Conservation (phyloP, 2,888 invertebrate genomes). For the Gibbula magus region DNA sequence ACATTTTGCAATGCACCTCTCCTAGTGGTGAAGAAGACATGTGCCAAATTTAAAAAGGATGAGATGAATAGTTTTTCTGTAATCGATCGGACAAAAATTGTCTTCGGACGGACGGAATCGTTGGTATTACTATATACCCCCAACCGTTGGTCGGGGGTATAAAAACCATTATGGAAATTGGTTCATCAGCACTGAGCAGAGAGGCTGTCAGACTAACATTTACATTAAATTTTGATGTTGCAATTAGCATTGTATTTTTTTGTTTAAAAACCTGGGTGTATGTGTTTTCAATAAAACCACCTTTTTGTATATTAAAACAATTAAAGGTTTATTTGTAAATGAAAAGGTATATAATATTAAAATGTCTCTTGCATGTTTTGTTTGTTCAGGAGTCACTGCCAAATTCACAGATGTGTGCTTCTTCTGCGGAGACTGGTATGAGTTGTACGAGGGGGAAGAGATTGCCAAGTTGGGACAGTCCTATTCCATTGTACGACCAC, state of each 20-base stretch:
- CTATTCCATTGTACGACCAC: constrained; percentile 5
- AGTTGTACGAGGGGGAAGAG: background rate
- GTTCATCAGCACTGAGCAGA: background rate
- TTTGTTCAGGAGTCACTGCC: constrained; percentile 10
- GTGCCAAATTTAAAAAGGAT: no score
- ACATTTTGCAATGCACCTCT: no score
- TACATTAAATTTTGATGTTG: constrained; percentile 1
- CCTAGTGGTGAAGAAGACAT: no score
- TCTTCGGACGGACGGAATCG: no score
- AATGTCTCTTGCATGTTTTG: constrained; percentile 2
- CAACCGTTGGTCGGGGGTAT: no score
- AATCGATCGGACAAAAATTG: no score
- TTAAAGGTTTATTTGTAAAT: background rate
- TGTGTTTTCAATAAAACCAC: background rate
- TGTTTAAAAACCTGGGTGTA: background rate
- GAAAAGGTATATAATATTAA: background rate
- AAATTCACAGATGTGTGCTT: constrained; percentile 6
- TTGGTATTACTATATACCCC: no score
- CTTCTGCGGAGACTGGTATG: background rate
- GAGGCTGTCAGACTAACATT: background rate
- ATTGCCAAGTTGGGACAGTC: background rate
- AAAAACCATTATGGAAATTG: background rate
- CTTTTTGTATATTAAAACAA: constrained; percentile 5
- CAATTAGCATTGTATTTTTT: background rate
- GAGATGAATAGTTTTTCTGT: no score